Conservation (phyloP, 2,113 vertebrate species). For the Strix uralensis region DNA sequence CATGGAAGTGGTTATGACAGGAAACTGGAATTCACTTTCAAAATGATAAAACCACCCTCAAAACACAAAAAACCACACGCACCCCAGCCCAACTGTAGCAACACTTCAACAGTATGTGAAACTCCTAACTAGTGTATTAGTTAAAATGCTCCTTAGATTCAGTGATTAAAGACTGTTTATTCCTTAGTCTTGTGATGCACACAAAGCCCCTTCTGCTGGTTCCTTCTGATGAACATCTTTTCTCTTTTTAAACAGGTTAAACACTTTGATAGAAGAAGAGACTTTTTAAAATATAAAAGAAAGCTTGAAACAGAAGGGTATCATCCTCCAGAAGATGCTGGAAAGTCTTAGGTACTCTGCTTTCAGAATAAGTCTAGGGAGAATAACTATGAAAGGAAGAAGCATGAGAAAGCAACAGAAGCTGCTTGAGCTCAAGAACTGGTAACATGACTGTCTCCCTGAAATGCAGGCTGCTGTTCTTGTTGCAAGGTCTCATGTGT, state of each 20-base stretch:
- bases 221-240: neutral
- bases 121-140: neutral
- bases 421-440: neutral
- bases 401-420: neutral
- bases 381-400: neutral
- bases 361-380: neutral
- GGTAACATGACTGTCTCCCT: neutral
- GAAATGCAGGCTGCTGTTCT: neutral
- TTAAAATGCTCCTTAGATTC: neutral
- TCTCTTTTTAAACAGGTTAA: constrained; percentile 82
- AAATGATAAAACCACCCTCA: neutral
- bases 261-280: constrained; percentile 90
- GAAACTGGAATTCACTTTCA: neutral
- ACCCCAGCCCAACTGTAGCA: fast-evolving
- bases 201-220: neutral
- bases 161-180: neutral
- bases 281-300: constrained; percentile 91
- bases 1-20: neutral
- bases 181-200: neutral
- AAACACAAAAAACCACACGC: neutral
- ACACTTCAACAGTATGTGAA: neutral
- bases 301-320: constrained; percentile 83
- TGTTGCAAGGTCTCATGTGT: neutral
- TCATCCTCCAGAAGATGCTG: constrained; percentile 68
- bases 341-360: constrained; percentile 65